These are phyloP conservation scores for Plutella xylostella DNA, from an alignment of 2,888 invertebrate genomes.

Conservation along the genomic window DNA sequence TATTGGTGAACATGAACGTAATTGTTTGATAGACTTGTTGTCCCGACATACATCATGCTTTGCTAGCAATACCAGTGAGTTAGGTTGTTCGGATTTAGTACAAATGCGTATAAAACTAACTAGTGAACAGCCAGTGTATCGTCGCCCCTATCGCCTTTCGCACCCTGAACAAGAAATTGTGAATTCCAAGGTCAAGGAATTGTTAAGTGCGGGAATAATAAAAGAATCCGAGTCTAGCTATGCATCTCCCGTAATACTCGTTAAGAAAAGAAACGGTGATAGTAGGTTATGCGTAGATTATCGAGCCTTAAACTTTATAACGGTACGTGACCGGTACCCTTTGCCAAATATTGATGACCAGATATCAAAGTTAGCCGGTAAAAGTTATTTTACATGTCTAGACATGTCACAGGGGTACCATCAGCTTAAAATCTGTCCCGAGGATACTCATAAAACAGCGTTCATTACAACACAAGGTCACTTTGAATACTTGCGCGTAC, in stretches of 20 bases:
- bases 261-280: background rate
- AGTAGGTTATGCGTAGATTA: background rate
- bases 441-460: slow-evolving; percentile 18
- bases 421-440: slow-evolving; percentile 13
- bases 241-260: background rate
- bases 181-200: background rate
- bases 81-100: slow-evolving; percentile 3
- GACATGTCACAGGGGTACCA: slow-evolving; percentile 21
- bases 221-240: background rate
- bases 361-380: slow-evolving; percentile 18
- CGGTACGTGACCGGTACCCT: slow-evolving; percentile 21
- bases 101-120: background rate
- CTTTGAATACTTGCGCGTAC: slow-evolving; percentile 19
- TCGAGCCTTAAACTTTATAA: slow-evolving; percentile 11
- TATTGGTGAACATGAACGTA: background rate
- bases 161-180: background rate
- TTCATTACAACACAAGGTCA: slow-evolving; percentile 20
- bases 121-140: background rate
- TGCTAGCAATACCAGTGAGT: slow-evolving; percentile 1
- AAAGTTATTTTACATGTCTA: slow-evolving; percentile 18
- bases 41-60: background rate
- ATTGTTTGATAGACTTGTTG: background rate
- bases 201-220: slow-evolving; percentile 2
- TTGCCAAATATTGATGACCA: slow-evolving; percentile 23
- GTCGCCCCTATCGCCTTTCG: background rate